Conservation (phyloP, 1,140 invertebrate species). For the Saxidomus purpurata region DNA sequence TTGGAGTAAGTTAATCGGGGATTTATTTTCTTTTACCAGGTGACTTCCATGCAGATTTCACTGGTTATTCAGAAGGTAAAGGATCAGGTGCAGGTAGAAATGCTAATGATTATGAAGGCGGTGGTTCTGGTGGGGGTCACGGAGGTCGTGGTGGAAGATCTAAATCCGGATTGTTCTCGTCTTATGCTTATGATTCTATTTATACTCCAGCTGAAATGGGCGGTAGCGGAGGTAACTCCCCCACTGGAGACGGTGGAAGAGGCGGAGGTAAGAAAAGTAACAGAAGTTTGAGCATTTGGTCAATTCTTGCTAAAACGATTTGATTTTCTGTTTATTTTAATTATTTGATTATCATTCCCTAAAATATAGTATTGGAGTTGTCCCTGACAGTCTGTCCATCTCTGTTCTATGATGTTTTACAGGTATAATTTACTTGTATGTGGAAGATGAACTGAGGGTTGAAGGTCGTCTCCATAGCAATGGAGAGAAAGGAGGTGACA, state of each 20-base stretch:
- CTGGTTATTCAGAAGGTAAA: slow-evolving; percentile 68
- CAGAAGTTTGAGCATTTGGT: too few relatives aligned
- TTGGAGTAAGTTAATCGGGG: neutral
- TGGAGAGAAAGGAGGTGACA: slow-evolving; percentile 73
- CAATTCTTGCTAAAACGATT: too few relatives aligned
- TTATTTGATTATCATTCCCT: too few relatives aligned
- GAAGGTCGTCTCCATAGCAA: slow-evolving; percentile 81
- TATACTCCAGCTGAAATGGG: slow-evolving; percentile 73
- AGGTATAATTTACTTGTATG: slow-evolving; percentile 79
- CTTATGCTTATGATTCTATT: slow-evolving; percentile 76
- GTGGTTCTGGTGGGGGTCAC: slow-evolving; percentile 78
- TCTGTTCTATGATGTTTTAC: slow-evolving; percentile 30
- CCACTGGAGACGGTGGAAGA: slow-evolving; percentile 68
- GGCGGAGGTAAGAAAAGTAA: slow-evolving; percentile 75
- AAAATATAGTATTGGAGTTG: too few relatives aligned
- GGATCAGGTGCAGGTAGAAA: slow-evolving; percentile 74
- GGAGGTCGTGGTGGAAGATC: slow-evolving; percentile 79
- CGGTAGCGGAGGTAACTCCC: slow-evolving; percentile 75
- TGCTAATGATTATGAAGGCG: slow-evolving; percentile 57
- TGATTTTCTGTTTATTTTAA: too few relatives aligned
- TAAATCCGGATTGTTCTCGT: slow-evolving; percentile 73
- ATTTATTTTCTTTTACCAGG: slow-evolving; percentile 66
- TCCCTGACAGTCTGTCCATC: too few relatives aligned
- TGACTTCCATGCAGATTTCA: slow-evolving; percentile 79
- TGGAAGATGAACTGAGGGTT: slow-evolving; percentile 76